A percentile compares a stretch with the other conserved stretches of the same genome.
Evolutionary conservation across 2,113 vertebrate genomes (phyloP).

Genomic region (Acrocephalus kingi): DNA sequence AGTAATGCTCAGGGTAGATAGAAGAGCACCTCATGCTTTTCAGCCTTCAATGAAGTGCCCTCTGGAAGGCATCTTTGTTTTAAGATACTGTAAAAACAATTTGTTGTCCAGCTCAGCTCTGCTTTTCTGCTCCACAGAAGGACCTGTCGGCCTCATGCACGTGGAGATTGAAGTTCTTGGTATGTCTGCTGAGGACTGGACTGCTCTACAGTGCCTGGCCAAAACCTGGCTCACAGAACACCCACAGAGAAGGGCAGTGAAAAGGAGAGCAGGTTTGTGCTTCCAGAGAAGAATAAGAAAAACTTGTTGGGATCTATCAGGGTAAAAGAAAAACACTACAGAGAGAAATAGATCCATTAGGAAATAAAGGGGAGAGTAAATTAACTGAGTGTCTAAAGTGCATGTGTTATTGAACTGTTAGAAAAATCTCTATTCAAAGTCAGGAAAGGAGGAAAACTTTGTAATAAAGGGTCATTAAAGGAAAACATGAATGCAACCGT

Average conservation of each 20-base stretch:
- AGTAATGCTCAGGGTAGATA: background rate
- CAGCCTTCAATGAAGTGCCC: background rate
- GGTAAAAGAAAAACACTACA: background rate
- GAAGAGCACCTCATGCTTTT: background rate
- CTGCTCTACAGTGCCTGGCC: background rate
- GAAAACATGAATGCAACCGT: background rate
- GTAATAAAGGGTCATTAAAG: constrained; percentile 34
- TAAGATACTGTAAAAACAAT: background rate
- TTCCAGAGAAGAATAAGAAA: background rate
- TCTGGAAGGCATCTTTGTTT: background rate
- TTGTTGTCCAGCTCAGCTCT: background rate
- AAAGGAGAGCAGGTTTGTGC: background rate
- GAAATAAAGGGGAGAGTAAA: constrained; percentile 41
- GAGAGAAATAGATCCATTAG: constrained; percentile 41
- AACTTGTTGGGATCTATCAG: background rate
- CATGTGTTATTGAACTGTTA: constrained; percentile 47
- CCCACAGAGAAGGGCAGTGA: background rate
- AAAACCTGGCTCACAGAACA: background rate
- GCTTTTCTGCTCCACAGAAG: background rate
- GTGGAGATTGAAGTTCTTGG: background rate
- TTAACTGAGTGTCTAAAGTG: constrained; percentile 26
- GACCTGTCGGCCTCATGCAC: rapidly evolving
- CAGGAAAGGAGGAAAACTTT: constrained; percentile 46
- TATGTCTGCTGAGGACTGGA: background rate
- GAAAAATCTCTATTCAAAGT: constrained; percentile 52